Evolutionary conservation across 2,888 invertebrate species (phyloP), one percentile per base, ranked within the genome.

Genomic region (Onthophagus sagittarius): DNA sequence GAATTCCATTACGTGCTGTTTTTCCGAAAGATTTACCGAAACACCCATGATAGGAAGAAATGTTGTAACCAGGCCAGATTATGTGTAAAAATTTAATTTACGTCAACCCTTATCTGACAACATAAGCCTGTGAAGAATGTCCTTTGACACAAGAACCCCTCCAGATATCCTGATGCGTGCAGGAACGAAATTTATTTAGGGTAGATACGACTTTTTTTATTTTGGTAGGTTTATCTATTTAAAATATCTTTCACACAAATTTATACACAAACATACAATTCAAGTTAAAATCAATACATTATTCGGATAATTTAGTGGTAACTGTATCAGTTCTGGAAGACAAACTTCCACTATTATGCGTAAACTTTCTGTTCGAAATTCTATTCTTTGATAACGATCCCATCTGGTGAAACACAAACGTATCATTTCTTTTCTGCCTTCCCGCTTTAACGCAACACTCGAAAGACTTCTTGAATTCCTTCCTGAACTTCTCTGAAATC

Each of bases 401-500:
- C n/a, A 62, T 53, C 11, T 71, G 70, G 23, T 74, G 67, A 31
- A 71, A 15, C 4, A 71, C 11, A 13, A 64, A 11, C 33, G 72
- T 15, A 62, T 74, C 72, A 13, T 71, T 64, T 15, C 72, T 72
- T 15, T 39, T 65, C 5, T 39, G 15, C 14, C 31, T 67, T 5
- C 62, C 13, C 11, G 63, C 33, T 13, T 67, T 72, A 71, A 79
- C 79, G 70, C 80, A 81, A 76, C 91, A 91, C 79, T 89, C 90
- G 83, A 92, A 89, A 0, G 91, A 90, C 77, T 90, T 89, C 79
- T 89, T 89, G 83, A 92, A 92, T 82, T 92, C 92, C 76, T 90
- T 88, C 6, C 92, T 90, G 83, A 92, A 92, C 86, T 92, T 92
- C 75, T 91, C 92, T 92, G 89, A 2, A 71, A 15, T 9, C 33